Evolutionary conservation across 2,113 vertebrate species (phyloP), one percentile per base, ranked within the genome.

Genomic region (Eclectus roratus): DNA sequence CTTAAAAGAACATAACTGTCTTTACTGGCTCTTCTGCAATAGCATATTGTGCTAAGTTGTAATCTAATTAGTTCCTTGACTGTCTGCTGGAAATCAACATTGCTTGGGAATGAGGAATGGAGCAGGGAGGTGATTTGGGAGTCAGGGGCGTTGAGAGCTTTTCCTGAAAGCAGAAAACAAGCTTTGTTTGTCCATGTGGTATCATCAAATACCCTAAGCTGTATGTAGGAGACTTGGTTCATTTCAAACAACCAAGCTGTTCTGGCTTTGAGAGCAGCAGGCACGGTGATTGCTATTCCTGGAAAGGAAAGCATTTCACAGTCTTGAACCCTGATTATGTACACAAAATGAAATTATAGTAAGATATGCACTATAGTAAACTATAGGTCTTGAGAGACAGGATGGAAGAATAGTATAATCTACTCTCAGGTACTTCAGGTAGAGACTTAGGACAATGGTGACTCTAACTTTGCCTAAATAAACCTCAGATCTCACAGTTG

Each of bases 241-340:
- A 21, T 84, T 81, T 49, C 52, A 82, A 93, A 58, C 44, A 56
- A 63, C 46, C 65, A 64, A 86, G 52, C 61, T 35, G 19, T 44
- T 80, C 53, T 74, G 66, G 28, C 71, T 89, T 94, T 77, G 66
- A 44, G 18, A 86, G 80, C 50, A 97, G 52, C 56, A 95, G 73
- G 69, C 76, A 61, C 19, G 23, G 7, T 24, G 21, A 35, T 46
- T 47, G 10, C 8, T 78, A 1, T 52, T 93, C 41, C 66, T 96
- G 63, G 87, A 86, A 92, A 91, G 60, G 87, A 86, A 88, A 92
- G 79, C 13, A 17, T 55, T 73, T 60, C 23, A 23, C 55, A 11
- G 6, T 41, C 80, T 82, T 81, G 25, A 53, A 70, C 23, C 33
- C 23, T 47, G 44, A 92, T 74, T 88, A 49, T 17, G 58, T 23